A percentile compares a stretch with the other conserved stretches of the same genome.
Conservation (phyloP, 1,140 invertebrate genomes). For the Lepeophtheirus salmonis region DNA sequence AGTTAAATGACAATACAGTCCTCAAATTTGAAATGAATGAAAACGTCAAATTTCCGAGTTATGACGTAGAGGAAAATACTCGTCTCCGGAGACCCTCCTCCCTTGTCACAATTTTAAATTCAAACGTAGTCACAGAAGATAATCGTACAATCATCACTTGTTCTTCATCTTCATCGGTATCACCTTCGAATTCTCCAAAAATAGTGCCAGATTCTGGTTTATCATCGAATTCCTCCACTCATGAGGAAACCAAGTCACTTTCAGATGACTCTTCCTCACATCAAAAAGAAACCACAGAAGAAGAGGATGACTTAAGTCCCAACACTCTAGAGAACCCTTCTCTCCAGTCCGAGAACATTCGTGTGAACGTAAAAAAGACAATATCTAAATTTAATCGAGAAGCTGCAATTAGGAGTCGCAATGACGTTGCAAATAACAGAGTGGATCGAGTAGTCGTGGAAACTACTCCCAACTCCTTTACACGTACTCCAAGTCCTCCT, state of each 20-base stretch:
- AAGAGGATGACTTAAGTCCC: too few species aligned
- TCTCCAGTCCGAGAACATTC: background rate
- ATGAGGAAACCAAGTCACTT: background rate
- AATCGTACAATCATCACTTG: background rate
- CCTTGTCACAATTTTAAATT: background rate
- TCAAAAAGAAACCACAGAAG: background rate
- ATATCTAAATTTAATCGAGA: background rate
- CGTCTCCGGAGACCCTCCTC: background rate
- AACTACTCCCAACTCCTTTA: background rate
- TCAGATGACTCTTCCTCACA: background rate
- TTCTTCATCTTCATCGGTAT: background rate
- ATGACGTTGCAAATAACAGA: background rate
- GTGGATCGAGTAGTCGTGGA: background rate
- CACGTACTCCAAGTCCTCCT: background rate
- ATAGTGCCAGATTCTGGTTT: background rate
- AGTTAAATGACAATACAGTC: background rate
- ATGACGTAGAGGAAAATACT: background rate
- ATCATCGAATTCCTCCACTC: background rate
- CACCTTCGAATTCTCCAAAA: too few species aligned
- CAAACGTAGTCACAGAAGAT: background rate
- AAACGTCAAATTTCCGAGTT: background rate
- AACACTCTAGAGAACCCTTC: too few species aligned
- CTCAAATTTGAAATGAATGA: background rate
- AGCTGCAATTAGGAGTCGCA: background rate
- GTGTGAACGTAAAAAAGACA: background rate